A percentile compares a stretch with the other conserved stretches of the same genome.
Conservation (phyloP, 1,140 invertebrate species). For the Branchinecta lindahli region DNA sequence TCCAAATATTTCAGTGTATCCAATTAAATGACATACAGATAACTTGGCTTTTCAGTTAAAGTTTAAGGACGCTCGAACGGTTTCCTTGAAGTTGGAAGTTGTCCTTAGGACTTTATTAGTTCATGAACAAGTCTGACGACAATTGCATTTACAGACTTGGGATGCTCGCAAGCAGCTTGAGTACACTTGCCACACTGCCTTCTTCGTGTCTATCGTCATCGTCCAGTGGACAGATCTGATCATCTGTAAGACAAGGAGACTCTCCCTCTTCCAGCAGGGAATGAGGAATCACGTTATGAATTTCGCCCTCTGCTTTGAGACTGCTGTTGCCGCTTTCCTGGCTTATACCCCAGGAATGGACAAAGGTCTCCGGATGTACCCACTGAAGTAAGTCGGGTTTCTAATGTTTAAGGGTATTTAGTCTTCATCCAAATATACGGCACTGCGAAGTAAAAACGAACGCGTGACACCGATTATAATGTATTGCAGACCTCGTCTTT, state of each 20-base stretch:
- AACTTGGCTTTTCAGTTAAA: too few relatives aligned
- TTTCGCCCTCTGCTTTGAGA: conserved; percentile 57
- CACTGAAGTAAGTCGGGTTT: conserved; percentile 44
- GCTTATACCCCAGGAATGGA: conserved; percentile 55
- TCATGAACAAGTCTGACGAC: too few relatives aligned
- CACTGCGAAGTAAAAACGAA: too few relatives aligned
- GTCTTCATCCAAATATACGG: too few relatives aligned
- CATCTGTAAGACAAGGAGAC: conserved; percentile 47
- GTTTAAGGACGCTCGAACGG: too few relatives aligned
- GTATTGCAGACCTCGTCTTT: too few relatives aligned
- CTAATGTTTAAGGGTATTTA: too few relatives aligned
- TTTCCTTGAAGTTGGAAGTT: too few relatives aligned
- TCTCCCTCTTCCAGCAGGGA: conserved; percentile 46
- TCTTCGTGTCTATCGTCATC: conserved; percentile 49
- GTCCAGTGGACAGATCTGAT: conserved; percentile 54
- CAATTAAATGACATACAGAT: too few relatives aligned
- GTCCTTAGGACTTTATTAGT: too few relatives aligned
- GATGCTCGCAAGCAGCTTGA: conserved; percentile 44
- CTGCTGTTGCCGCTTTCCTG: conserved; percentile 46
- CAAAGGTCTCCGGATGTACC: conserved; percentile 87
- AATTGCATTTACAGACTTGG: conserved; percentile 34
- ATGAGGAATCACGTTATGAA: conserved; percentile 53
- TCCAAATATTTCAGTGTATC: too few relatives aligned
- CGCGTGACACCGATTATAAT: too few relatives aligned
- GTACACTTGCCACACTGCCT: conserved; percentile 49